phyloP scores from a whole-genome alignment of 2,888 invertebrate genomes.

The Eudasyphora cyanicolor region DNA sequence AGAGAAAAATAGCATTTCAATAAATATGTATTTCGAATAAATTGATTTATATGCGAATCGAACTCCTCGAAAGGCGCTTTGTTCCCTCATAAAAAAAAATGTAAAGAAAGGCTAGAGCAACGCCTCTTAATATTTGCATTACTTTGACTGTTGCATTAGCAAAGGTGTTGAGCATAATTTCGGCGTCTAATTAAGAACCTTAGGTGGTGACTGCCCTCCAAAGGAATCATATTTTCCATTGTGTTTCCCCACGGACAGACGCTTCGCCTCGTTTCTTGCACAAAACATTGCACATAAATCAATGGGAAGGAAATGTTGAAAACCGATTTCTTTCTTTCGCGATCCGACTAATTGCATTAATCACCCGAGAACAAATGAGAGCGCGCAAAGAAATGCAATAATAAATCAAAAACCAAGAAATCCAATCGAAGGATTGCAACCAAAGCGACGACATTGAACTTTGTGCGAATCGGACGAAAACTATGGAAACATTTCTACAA shows the following conservation, averaged over 20 bases:
- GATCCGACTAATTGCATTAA: slow-evolving; percentile 63
- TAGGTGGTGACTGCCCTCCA: slow-evolving; percentile 46
- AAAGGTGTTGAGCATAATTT: slow-evolving; percentile 63
- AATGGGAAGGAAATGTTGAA: slow-evolving; percentile 27
- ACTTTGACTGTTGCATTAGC: slow-evolving; percentile 58
- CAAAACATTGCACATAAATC: slow-evolving; percentile 58
- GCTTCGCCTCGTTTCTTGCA: slow-evolving; percentile 2
- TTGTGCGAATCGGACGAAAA: slow-evolving; percentile 23
- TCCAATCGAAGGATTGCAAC: slow-evolving; percentile 24
- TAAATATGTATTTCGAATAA: background rate
- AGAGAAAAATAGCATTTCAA: slow-evolving; percentile 35
- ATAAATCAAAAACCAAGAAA: slow-evolving; percentile 56
- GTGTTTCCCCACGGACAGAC: no score
- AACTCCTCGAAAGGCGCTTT: slow-evolving; percentile 41
- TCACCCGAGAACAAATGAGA: slow-evolving; percentile 27
- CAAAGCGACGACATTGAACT: background rate
- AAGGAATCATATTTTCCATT: background rate
- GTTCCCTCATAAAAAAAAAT: slow-evolving; percentile 15
- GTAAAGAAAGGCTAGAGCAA: slow-evolving; percentile 6
- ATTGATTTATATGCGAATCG: slow-evolving; percentile 56
- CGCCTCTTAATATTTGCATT: slow-evolving; percentile 64
- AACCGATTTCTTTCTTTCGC: background rate
- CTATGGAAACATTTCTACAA: slow-evolving; percentile 42
- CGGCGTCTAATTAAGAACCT: slow-evolving; percentile 65
- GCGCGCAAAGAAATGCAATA: slow-evolving; percentile 35